Evolutionary conservation across 2,113 vertebrate species (phyloP).

Genomic region (Pelmatolapia mariae): DNA sequence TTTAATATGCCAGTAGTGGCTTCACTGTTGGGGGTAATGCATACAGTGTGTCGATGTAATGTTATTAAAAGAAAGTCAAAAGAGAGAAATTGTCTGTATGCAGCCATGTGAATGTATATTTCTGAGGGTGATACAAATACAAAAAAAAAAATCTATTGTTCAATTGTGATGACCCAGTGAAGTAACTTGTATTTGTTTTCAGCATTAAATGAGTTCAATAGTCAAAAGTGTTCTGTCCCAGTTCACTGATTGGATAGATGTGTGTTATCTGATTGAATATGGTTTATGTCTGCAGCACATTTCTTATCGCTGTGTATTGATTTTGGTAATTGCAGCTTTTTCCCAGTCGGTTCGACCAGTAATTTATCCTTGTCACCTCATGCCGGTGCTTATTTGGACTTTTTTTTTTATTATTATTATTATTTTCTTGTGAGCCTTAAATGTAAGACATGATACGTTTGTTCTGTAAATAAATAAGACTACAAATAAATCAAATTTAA

Average conservation of each 20-base stretch:
- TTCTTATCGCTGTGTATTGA: slow-evolving; percentile 8
- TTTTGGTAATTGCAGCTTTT: slow-evolving; percentile 3
- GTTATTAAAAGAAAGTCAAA: slow-evolving; percentile 52
- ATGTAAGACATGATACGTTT: not conserved
- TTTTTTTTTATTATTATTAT: not conserved
- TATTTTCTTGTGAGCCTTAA: not conserved
- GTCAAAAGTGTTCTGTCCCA: slow-evolving; percentile 57
- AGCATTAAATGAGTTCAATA: slow-evolving; percentile 77
- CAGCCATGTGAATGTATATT: slow-evolving; percentile 76
- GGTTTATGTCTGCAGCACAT: slow-evolving; percentile 1
- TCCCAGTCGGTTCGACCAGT: not conserved
- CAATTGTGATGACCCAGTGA: slow-evolving; percentile 75
- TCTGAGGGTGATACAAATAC: slow-evolving; percentile 72
- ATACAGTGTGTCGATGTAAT: slow-evolving; percentile 48
- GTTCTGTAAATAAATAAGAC: not conserved
- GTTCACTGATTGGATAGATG: slow-evolving; percentile 46
- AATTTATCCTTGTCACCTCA: not conserved
- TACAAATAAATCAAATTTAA: not conserved
- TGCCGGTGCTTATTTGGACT: not conserved
- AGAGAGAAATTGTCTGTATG: slow-evolving; percentile 61
- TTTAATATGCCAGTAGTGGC: slow-evolving; percentile 52
- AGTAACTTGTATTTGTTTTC: slow-evolving; percentile 79
- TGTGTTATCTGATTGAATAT: slow-evolving; percentile 26
- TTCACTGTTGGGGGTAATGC: slow-evolving; percentile 48
- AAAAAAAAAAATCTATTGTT: slow-evolving; percentile 65